Base-by-base conservation (phyloP, 37 sponge, comb jelly and placozoan species). In the Spongia lamella region DNA sequence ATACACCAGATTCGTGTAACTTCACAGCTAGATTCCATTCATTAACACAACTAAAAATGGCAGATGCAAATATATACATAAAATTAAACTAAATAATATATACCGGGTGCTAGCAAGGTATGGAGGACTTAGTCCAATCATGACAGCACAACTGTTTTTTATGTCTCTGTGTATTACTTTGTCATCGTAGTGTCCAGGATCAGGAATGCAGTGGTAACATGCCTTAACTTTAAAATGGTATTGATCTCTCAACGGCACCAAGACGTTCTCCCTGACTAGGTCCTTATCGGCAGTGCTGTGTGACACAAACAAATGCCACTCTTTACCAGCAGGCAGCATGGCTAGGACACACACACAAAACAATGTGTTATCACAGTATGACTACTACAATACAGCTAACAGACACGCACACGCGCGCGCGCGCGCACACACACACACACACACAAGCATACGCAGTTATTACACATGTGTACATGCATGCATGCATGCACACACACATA, bases 261-360 rank as follows among this genome's bases (percentile, higher is more conserved):
- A 40, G 17, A 92, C 35, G 17, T 5, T 15, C 37, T 65, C 85
- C 55, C 58, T 70, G 0, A 67, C 88, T 73, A 67, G 75, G 0
- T 63, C 31, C 60, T 69, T 57, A 55, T 90, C 90, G 1, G 49
- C 56, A 9, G 90, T 94, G 75, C 90, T 90, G 75, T 94, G 94
- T 43, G 89, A 80, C 29, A 94, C 82, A 53, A 94, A 94, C 63
- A 89, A 52, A 68, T 86, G 81, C 17, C 53, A 79, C 71, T 86
- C 35, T 80, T 84, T 89, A 24, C 78, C 70, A 29, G 31, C 17
- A 36, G 83, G 88, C 2, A 87, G 68, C 5, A 43, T 9, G 9
- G n/a, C n/a, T n/a, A n/a, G n/a, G n/a, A n/a, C n/a, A n/a, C n/a
- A n/a, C n/a, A n/a, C n/a, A n/a, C n/a, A n/a, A n/a, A n/a, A n/a